Percentiles rank a stretch among this genome's conserved stretches.
These are phyloP conservation scores for Leptocoma aspasia DNA, from an alignment of 2,113 vertebrate species.

Conservation along the genomic window DNA sequence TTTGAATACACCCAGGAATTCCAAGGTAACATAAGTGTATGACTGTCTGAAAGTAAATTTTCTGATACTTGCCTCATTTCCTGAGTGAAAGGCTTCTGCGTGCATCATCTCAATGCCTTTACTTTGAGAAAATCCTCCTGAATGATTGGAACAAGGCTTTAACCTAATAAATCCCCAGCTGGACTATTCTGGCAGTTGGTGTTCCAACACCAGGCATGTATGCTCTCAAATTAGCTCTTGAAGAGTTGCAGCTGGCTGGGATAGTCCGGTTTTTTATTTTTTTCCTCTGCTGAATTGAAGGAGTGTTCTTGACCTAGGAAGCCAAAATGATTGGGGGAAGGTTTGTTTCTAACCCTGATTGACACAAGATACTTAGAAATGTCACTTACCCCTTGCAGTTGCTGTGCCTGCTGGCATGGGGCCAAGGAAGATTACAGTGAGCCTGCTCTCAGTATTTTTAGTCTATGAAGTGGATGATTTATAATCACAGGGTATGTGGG, in stretches of 20 bases:
- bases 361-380: not conserved
- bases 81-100: not conserved
- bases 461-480: not conserved
- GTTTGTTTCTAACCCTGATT: not conserved
- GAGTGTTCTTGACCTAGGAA: not conserved
- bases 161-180: not conserved
- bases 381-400: not conserved
- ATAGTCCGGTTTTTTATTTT: not conserved
- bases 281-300: not conserved
- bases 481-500: not conserved
- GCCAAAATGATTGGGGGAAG: not conserved
- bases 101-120: not conserved
- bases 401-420: not conserved
- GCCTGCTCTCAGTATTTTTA: not conserved
- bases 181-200: not conserved
- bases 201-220: not conserved
- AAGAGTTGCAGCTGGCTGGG: constrained; percentile 32
- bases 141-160: not conserved
- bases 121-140: not conserved
- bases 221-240: not conserved
- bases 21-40: not conserved
- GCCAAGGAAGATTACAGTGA: not conserved
- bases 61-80: not conserved
- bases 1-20: not conserved
- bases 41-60: not conserved